Evolutionary conservation across 2,797 vertebrate species (phyloP).

Genomic region (Botia kubotai): DNA sequence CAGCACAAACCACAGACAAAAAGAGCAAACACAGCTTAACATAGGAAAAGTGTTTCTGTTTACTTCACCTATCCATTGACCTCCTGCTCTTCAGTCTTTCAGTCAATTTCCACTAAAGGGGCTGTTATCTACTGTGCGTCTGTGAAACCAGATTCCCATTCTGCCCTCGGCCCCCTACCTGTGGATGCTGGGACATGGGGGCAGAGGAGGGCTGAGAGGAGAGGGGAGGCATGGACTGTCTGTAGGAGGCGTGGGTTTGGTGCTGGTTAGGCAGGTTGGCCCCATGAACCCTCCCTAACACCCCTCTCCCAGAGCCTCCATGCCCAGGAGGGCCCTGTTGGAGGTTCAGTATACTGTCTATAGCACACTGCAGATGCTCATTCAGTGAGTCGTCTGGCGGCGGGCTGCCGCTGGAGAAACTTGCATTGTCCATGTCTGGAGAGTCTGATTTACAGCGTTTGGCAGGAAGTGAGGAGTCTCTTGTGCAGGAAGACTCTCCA

Average conservation of each 20-base stretch:
- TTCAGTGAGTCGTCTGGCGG: conserved; percentile 89
- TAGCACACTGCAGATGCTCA: conserved; percentile 94
- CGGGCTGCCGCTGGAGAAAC: conserved; percentile 94
- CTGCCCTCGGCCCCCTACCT: conserved; percentile 83
- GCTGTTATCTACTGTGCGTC: conserved; percentile 95
- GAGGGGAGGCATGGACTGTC: conserved; percentile 72
- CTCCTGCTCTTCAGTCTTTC: conserved; percentile 53
- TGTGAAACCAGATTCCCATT: conserved; percentile 90
- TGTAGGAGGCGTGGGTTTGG: conserved; percentile 79
- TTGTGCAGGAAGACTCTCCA: conserved; percentile 73
- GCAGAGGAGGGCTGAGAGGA: conserved; percentile 71
- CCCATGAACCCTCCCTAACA: conserved; percentile 68
- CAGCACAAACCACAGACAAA: conserved; percentile 73
- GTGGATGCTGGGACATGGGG: conserved; percentile 82
- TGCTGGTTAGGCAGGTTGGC: conserved; percentile 67
- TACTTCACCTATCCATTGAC: conserved; percentile 50
- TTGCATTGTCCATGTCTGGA: conserved; percentile 92
- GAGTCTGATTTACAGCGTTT: conserved; percentile 91
- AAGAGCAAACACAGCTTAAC: conserved; percentile 74
- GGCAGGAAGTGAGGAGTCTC: conserved; percentile 85
- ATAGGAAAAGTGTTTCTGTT: conserved; percentile 72
- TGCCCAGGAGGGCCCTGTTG: conserved; percentile 82
- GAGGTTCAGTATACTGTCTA: conserved; percentile 96
- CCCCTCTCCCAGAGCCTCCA: conserved; percentile 69
- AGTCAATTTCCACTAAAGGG: conserved; percentile 58